These are phyloP conservation scores for Myrmophylax atrothorax DNA, from an alignment of 2,113 vertebrate species.

Conservation along the genomic window DNA sequence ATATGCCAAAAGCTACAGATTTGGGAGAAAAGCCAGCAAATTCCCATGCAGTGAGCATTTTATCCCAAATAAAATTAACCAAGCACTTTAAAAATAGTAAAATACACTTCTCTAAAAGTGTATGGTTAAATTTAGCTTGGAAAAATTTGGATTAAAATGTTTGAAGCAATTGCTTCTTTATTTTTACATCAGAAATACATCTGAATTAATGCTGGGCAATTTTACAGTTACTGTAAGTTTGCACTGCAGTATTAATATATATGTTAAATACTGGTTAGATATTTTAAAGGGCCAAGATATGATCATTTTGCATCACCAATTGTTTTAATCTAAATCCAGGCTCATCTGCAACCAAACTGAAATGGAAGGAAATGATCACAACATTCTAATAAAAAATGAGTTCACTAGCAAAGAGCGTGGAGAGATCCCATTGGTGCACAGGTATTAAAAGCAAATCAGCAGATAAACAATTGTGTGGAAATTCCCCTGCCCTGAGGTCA, in stretches of 20 bases:
- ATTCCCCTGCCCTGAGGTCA: neutral
- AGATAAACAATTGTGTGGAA: neutral
- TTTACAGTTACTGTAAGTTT: neutral
- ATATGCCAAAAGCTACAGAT: neutral
- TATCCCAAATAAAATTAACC: neutral
- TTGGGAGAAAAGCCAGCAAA: neutral
- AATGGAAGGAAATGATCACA: neutral
- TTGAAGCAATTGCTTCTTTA: constrained; percentile 36
- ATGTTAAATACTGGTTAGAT: neutral
- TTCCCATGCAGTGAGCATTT: neutral
- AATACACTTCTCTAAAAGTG: neutral
- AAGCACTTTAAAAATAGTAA: neutral
- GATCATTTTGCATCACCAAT: neutral
- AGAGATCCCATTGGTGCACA: neutral
- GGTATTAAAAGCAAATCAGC: neutral
- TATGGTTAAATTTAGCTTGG: neutral
- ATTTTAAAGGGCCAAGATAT: neutral
- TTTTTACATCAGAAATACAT: neutral
- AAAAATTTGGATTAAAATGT: neutral
- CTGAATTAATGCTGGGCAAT: neutral
- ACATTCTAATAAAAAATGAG: neutral
- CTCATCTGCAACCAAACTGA: neutral
- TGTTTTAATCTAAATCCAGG: neutral
- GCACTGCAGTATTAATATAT: neutral
- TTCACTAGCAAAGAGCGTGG: neutral